These are phyloP conservation scores for Coptotermes formosanus DNA, from an alignment of 1,140 invertebrate species.

Conservation along the genomic window DNA sequence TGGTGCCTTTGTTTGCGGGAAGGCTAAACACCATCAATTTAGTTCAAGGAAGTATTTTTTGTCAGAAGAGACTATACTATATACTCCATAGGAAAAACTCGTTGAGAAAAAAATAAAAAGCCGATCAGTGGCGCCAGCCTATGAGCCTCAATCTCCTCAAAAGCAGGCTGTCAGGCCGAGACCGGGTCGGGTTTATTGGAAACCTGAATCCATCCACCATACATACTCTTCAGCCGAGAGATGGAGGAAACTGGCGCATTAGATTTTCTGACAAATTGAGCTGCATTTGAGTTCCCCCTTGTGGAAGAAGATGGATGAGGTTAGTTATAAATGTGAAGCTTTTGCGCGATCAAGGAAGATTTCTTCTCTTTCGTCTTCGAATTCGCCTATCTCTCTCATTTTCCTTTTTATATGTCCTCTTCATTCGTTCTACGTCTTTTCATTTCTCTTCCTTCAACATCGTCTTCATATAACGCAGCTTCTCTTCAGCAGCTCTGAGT, in stretches of 20 bases:
- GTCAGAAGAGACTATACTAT: background rate
- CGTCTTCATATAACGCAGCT: background rate
- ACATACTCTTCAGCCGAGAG: background rate
- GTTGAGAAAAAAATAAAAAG: conserved; percentile 15
- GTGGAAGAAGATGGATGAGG: conserved; percentile 50
- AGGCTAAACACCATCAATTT: background rate
- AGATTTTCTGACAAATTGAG: conserved; percentile 53
- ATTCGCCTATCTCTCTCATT: conserved; percentile 2
- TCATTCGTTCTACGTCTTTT: background rate
- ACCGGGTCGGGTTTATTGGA: conserved; percentile 3
- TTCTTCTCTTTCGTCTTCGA: conserved; percentile 21
- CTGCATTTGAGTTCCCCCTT: conserved; percentile 47
- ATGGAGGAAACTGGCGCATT: conserved; percentile 39
- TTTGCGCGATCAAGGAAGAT: conserved; percentile 45
- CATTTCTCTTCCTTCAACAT: conserved; percentile 3
- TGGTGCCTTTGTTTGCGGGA: too few relatives aligned
- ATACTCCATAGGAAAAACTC: background rate
- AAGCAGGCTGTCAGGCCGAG: conserved; percentile 7
- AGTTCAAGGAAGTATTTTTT: background rate
- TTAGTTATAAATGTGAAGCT: conserved; percentile 54
- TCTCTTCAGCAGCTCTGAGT: background rate
- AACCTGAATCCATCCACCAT: conserved; percentile 9
- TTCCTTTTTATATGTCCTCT: background rate
- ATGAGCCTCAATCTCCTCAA: background rate
- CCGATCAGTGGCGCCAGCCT: background rate